Conservation (phyloP, 2,888 invertebrate species). For the Epiperipatus broadwayi region DNA sequence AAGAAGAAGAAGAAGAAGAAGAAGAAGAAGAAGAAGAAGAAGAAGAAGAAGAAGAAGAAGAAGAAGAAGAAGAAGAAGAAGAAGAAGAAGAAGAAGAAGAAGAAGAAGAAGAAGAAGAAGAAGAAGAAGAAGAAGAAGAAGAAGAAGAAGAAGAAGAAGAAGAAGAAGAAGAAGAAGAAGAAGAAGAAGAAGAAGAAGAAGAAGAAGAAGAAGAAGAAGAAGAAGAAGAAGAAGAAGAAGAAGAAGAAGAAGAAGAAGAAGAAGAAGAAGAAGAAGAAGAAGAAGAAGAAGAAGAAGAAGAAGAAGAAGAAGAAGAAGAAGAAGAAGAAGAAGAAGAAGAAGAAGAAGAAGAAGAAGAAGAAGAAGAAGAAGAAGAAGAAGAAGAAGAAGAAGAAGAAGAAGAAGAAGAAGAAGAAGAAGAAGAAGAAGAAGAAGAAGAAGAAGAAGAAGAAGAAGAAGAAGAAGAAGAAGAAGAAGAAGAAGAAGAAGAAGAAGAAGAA, state of each 20-base stretch:
- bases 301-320: constrained; percentile 3
- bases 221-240: constrained; percentile 3
- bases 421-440: constrained; percentile 3
- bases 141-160: constrained; percentile 3
- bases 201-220: constrained; percentile 3
- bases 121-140: constrained; percentile 3
- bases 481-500: constrained; percentile 3
- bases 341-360: constrained; percentile 3
- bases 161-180: constrained; percentile 3
- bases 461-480: constrained; percentile 3
- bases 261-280: constrained; percentile 3
- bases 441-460: constrained; percentile 3
- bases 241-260: constrained; percentile 3
- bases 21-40: constrained; percentile 3
- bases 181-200: constrained; percentile 3
- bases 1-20: constrained; percentile 3
- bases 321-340: constrained; percentile 3
- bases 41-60: constrained; percentile 3
- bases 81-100: constrained; percentile 3
- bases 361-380: constrained; percentile 3
- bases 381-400: constrained; percentile 3
- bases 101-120: constrained; percentile 3
- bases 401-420: constrained; percentile 3
- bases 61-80: constrained; percentile 3
- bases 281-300: constrained; percentile 3